These are phyloP conservation scores for Matsumyia berberina DNA, from an alignment of 2,888 invertebrate genomes.

Conservation along the genomic window DNA sequence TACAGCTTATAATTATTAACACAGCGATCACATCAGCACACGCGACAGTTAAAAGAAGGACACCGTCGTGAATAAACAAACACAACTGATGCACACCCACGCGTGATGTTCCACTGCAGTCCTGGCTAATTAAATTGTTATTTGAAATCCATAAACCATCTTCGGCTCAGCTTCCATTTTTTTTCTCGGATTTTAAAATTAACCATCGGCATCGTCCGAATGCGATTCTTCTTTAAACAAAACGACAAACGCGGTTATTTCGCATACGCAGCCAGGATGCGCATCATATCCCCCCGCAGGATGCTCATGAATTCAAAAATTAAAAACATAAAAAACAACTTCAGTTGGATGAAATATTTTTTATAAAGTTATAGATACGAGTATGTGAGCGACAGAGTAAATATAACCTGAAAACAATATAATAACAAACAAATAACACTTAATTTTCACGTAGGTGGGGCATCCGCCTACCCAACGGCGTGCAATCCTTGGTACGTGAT, in stretches of 20 bases:
- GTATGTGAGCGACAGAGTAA: slow-evolving; percentile 1
- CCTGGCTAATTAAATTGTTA: neutral
- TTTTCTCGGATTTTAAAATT: neutral
- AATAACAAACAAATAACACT: slow-evolving; percentile 70
- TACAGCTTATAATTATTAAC: no score
- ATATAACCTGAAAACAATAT: slow-evolving; percentile 64
- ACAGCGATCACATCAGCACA: no score
- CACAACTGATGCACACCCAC: neutral
- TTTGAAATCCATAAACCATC: neutral
- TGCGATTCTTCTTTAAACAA: neutral
- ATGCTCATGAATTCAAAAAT: slow-evolving; percentile 3
- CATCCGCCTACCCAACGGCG: slow-evolving; percentile 14
- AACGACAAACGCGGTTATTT: no score
- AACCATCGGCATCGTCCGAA: neutral
- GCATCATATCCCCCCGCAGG: neutral
- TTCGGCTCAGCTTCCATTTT: neutral
- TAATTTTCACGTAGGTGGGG: slow-evolving; percentile 51
- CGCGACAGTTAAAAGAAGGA: no score
- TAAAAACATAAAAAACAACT: neutral
- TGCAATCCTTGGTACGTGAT: slow-evolving; percentile 78
- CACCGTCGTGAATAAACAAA: no score
- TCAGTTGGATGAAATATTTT: neutral
- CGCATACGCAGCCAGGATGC: neutral
- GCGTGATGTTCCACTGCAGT: neutral
- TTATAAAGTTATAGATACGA: neutral